These are phyloP conservation scores for Drosophila bunnanda DNA, from an alignment of 2,888 invertebrate genomes.

Conservation along the genomic window DNA sequence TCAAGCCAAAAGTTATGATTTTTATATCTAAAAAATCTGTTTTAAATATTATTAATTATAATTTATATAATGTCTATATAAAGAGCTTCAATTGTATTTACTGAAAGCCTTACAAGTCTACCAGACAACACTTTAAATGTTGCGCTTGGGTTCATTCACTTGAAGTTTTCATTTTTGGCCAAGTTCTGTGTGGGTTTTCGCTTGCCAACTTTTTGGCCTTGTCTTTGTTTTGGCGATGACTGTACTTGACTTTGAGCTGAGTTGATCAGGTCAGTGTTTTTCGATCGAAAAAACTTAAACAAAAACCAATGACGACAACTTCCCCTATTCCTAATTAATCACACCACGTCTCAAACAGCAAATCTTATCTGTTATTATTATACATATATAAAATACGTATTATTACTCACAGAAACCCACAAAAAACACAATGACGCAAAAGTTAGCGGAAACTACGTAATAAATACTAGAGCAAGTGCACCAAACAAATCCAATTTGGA, in stretches of 20 bases:
- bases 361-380: constrained; percentile 36
- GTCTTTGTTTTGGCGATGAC: constrained; percentile 19
- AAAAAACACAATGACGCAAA: constrained; percentile 24
- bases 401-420: constrained; percentile 12
- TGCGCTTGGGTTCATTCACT: constrained; percentile 34
- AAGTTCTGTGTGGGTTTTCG: constrained; percentile 24
- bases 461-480: constrained; percentile 17
- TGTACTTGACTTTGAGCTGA: constrained; percentile 18
- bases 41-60: neutral
- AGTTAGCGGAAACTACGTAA: constrained; percentile 20
- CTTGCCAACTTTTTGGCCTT: neutral
- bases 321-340: neutral
- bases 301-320: neutral
- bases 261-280: constrained; percentile 14
- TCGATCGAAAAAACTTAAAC: neutral
- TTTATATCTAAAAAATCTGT: neutral
- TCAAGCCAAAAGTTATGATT: too few relatives aligned
- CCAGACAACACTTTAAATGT: neutral
- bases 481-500: constrained; percentile 4
- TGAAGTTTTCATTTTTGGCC: constrained; percentile 23
- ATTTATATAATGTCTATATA: neutral
- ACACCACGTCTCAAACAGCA: neutral
- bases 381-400: neutral
- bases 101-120: constrained; percentile 14
- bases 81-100: neutral